Evolutionary conservation across 2,888 invertebrate genomes (phyloP).

Genomic region (Antheraea yamamai): DNA sequence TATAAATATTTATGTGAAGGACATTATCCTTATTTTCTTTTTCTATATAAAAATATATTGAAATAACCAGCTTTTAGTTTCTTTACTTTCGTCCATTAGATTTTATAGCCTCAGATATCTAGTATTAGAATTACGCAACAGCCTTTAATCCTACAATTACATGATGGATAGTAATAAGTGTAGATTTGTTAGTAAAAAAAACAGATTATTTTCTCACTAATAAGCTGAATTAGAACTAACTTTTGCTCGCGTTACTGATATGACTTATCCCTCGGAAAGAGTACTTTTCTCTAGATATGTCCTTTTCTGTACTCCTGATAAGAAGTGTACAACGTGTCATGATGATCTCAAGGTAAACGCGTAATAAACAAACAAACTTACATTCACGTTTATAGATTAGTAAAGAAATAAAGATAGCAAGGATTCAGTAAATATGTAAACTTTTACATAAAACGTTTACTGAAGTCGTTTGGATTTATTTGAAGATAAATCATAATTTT

Average conservation of each 20-base stretch:
- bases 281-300: no score
- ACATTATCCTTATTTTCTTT: neutral
- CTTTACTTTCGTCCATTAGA: neutral
- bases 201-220: neutral
- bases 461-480: neutral
- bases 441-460: neutral
- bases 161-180: neutral
- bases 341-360: no score
- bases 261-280: no score
- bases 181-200: neutral
- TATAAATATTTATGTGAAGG: neutral
- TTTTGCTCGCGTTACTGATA: no score
- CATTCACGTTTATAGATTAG: no score
- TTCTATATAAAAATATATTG: neutral
- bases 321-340: no score
- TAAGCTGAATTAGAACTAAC: neutral
- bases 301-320: no score
- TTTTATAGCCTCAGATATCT: neutral
- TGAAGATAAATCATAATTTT: neutral
- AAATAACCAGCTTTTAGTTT: neutral
- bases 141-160: neutral
- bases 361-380: no score
- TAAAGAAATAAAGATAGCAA: no score
- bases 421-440: neutral
- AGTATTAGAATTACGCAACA: neutral